phyloP scores from a whole-genome alignment of 1,140 invertebrate genomes.

The Caenorhabditis latens region DNA sequence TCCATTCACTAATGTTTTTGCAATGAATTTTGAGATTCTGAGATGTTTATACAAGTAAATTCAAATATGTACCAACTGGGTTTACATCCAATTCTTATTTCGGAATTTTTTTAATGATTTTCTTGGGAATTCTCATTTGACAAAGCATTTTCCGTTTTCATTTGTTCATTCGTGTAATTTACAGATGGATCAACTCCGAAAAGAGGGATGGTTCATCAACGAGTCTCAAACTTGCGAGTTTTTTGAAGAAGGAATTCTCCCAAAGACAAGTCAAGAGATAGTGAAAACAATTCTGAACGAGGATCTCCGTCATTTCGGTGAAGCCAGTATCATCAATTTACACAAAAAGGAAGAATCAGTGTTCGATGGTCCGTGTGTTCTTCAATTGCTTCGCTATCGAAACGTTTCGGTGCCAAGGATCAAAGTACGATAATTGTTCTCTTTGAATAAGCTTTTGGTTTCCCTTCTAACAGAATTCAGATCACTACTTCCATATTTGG shows the following conservation, averaged over 20 bases:
- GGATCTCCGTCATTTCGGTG: constrained; percentile 21
- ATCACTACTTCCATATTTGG: too few relatives aligned
- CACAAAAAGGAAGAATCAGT: constrained; percentile 6
- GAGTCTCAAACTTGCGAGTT: constrained; percentile 5
- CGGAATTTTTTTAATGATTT: too few relatives aligned
- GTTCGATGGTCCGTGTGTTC: constrained; percentile 34
- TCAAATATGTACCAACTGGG: too few relatives aligned
- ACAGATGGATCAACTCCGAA: constrained; percentile 15
- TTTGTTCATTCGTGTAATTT: too few relatives aligned
- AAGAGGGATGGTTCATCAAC: constrained; percentile 44
- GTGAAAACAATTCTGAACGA: constrained; percentile 16
- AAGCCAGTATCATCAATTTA: constrained; percentile 25
- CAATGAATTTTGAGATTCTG: too few relatives aligned
- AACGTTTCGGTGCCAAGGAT: constrained; percentile 41
- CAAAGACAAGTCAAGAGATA: constrained; percentile 1
- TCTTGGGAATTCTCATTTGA: too few relatives aligned
- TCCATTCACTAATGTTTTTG: too few relatives aligned
- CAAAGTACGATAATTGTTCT: background rate
- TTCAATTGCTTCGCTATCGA: constrained; percentile 40
- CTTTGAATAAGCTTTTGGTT: too few relatives aligned
- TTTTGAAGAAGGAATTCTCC: constrained; percentile 13
- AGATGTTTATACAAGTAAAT: too few relatives aligned
- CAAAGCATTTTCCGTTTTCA: too few relatives aligned
- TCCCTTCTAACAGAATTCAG: too few relatives aligned
- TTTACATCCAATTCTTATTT: too few relatives aligned